Conservation (phyloP, 2,113 vertebrate genomes). For the Ptilonorhynchus violaceus region DNA sequence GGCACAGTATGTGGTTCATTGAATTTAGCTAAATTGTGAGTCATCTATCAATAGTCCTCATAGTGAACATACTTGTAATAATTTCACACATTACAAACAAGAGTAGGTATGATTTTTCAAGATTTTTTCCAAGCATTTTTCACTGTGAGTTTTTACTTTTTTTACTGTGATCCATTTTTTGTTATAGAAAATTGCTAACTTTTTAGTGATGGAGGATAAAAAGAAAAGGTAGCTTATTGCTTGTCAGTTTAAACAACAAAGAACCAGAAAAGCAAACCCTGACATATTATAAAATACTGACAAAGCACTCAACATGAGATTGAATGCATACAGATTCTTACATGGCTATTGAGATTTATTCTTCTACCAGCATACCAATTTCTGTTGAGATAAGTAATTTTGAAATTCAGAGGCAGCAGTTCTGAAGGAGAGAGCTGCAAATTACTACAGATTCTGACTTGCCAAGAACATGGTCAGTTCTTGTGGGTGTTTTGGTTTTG, state of each 20-base stretch:
- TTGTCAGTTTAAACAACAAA: conserved; percentile 10
- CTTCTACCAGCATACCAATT: conserved; percentile 4
- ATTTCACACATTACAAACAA: conserved; percentile 78
- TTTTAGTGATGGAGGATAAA: not conserved
- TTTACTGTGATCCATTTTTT: conserved; percentile 38
- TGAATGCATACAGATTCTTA: not conserved
- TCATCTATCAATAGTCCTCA: conserved; percentile 78
- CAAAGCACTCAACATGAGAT: not conserved
- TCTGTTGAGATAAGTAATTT: not conserved
- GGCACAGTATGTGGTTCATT: conserved; percentile 81
- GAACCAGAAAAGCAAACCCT: not conserved
- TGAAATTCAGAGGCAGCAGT: not conserved
- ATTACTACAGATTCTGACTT: not conserved
- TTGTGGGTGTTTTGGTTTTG: fast-evolving
- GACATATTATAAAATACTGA: not conserved
- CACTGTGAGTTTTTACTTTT: conserved; percentile 50
- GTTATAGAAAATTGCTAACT: conserved; percentile 50
- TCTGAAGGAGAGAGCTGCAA: not conserved
- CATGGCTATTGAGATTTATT: not conserved
- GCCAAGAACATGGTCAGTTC: not conserved
- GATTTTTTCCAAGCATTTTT: conserved; percentile 66
- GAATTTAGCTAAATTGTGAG: conserved; percentile 84
- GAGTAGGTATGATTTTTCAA: conserved; percentile 77
- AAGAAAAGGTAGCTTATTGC: not conserved
- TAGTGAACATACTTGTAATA: conserved; percentile 80